Percentiles rank a stretch among this genome's conserved stretches.
These are phyloP conservation scores for Vireo griseus DNA, from an alignment of 2,797 vertebrate genomes.

Conservation along the genomic window DNA sequence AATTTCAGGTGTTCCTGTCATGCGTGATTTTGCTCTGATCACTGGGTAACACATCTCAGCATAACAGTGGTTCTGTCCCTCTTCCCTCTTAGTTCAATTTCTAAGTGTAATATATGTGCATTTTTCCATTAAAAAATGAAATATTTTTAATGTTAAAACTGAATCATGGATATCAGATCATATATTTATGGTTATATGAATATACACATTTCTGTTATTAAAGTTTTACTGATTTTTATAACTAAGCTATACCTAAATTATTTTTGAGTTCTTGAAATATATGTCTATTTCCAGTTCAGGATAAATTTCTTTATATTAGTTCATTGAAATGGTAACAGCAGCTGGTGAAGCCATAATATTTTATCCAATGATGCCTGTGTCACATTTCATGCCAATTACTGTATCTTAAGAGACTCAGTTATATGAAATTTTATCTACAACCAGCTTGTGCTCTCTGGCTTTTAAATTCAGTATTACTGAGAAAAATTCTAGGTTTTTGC, in stretches of 20 bases:
- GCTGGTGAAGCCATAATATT: constrained; percentile 12
- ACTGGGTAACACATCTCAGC: neutral
- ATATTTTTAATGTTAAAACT: neutral
- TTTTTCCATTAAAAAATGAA: neutral
- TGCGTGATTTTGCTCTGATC: neutral
- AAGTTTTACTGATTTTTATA: neutral
- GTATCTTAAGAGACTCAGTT: neutral
- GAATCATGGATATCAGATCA: neutral
- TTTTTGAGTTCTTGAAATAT: neutral
- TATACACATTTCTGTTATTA: neutral
- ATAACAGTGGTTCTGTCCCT: neutral
- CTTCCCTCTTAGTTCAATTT: neutral
- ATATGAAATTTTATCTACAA: neutral
- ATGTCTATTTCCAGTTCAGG: neutral
- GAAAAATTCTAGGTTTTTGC: neutral
- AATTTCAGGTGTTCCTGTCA: neutral
- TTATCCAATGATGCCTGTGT: constrained; percentile 12
- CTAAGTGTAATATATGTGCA: neutral
- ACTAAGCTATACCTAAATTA: neutral
- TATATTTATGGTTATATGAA: neutral
- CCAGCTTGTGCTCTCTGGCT: neutral
- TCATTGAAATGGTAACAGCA: neutral
- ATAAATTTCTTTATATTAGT: constrained; percentile 10
- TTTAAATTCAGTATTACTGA: neutral
- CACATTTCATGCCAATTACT: constrained; percentile 18